phyloP scores from a whole-genome alignment of 2,888 invertebrate species.

The Nasonovia ribisnigri region DNA sequence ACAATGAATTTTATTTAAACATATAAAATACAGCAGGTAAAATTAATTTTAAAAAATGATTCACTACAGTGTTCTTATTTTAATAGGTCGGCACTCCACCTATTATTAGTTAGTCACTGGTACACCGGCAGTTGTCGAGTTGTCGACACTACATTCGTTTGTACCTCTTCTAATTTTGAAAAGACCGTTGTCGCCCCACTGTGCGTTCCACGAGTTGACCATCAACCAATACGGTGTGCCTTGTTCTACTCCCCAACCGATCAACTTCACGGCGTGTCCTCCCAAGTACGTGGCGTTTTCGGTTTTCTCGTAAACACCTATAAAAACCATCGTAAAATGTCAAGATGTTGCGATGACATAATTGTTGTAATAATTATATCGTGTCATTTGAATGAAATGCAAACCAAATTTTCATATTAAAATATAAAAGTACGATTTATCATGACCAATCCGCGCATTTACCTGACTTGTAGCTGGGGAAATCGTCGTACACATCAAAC shows the following conservation, averaged over 20 bases:
- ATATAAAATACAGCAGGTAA: no score
- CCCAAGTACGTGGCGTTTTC: neutral
- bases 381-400: neutral
- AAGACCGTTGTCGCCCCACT: conserved; percentile 9
- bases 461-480: conserved; percentile 86
- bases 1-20: no score
- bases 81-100: no score
- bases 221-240: conserved; percentile 14
- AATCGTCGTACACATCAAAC: conserved; percentile 88
- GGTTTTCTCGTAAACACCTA: conserved; percentile 7
- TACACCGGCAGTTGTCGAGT: conserved; percentile 1
- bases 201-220: conserved; percentile 3
- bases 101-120: neutral
- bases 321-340: no score
- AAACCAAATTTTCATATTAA: no score
- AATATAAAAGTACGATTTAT: neutral
- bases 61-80: no score
- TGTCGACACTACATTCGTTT: neutral
- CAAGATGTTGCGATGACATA: no score
- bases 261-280: conserved; percentile 33
- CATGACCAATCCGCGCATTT: conserved; percentile 66
- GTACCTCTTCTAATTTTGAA: conserved; percentile 46
- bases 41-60: no score
- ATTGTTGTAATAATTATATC: neutral
- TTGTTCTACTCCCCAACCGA: conserved; percentile 37